Conservation (phyloP, 2,113 vertebrate species). For the Pachypanchax playfairii region DNA sequence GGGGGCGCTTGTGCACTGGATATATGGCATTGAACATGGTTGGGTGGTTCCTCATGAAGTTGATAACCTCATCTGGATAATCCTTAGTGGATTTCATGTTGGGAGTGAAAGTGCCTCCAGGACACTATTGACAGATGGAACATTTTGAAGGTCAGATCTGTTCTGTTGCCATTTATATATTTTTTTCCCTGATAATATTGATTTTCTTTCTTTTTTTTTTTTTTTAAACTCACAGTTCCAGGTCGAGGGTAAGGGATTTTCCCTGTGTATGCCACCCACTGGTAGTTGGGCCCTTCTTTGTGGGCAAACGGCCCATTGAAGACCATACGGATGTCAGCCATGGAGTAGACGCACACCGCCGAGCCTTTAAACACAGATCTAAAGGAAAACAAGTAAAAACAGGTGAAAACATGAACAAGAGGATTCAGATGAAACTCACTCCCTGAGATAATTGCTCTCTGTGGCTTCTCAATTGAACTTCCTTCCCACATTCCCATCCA, state of each 20-base stretch:
- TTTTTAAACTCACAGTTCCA: constrained; percentile 91
- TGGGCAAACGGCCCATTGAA: constrained; percentile 98
- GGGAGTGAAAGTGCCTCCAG: constrained; percentile 95
- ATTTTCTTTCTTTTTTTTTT: constrained; percentile 5
- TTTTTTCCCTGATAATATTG: neutral
- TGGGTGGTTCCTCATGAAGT: constrained; percentile 97
- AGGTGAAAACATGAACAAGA: constrained; percentile 23
- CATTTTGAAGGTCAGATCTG: constrained; percentile 6
- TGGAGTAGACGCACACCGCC: constrained; percentile 96
- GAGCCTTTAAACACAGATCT: constrained; percentile 98
- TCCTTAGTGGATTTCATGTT: constrained; percentile 99
- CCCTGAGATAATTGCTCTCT: constrained; percentile 54
- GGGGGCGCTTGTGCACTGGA: constrained; percentile 93
- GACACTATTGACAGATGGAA: constrained; percentile 82
- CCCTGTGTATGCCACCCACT: constrained; percentile 97
- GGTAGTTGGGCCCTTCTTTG: constrained; percentile 98
- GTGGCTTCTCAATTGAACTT: constrained; percentile 28
- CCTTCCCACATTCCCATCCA: constrained; percentile 47
- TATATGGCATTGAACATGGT: constrained; percentile 96
- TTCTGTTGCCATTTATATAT: constrained; percentile 23
- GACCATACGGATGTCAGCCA: constrained; percentile 98
- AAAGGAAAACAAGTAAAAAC: constrained; percentile 27
- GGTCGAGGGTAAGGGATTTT: constrained; percentile 98
- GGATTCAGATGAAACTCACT: constrained; percentile 38
- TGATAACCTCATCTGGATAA: constrained; percentile 98